Evolutionary conservation across 2,113 vertebrate genomes (phyloP), one percentile per base, ranked within the genome.

Genomic region (Stictonetta naevosa): DNA sequence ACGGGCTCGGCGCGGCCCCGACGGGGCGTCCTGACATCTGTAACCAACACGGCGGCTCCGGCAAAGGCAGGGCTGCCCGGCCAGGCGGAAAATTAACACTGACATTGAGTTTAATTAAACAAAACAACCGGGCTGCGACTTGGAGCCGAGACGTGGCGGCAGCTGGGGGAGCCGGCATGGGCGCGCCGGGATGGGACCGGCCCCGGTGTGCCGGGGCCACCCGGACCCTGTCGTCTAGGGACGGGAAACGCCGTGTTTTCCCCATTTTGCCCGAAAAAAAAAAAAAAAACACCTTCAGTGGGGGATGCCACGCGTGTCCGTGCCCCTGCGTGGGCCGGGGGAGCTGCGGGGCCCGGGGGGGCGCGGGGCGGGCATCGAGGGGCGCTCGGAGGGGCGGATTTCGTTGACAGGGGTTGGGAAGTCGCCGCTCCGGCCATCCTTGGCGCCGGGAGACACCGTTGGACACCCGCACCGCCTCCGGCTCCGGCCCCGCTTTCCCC

Each of bases 31-130:
- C 72, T 93, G 96, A 96, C 96, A 97, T 96, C 93, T 95, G 89
- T 94, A 96, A 96, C 94, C 92, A 93, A 95, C 96, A 96, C 89
- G 93, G 63, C 75, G 60, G 94, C 95, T 96, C 74, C 88, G 83
- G 93, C 91, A 63, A 95, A 96, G 96, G 95, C 95, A 96, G 93
- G 93, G 95, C 96, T 90, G 90, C 92, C 92, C 87, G 81, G 60
- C 95, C 97, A 95, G 93, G 97, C 96, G 95, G 97, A 97, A 97
- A 97, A 97, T 97, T 96, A 97, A 97, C 96, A 93, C 93, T 97
- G 97, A 97, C 96, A 95, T 96, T 97, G 95, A 97, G 97, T 97
- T 97, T 97, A 97, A 97, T 97, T 97, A 97, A 97, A 97, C 95
- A 97, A 97, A 97, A 95, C 97, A 96, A 97, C 93, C 96, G 71